Base-by-base conservation (phyloP, 2,888 invertebrate species). In the Esperia sulphurella region DNA sequence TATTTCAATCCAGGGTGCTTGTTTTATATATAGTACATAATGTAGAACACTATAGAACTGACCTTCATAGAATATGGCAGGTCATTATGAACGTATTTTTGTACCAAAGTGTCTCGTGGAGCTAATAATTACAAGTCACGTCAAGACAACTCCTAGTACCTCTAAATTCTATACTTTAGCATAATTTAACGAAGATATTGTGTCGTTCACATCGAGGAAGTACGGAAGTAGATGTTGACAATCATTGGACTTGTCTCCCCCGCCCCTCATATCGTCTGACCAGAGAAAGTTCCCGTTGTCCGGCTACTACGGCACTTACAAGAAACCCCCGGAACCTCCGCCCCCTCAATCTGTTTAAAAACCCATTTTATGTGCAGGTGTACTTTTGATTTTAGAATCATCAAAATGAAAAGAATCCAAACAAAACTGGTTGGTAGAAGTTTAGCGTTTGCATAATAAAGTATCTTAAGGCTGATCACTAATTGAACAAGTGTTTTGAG, bases 401-500 rank as follows among this genome's bases (percentile, higher is more conserved):
- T 31, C 31, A 31, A 8, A 31, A 31, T 31, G n/a, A n/a, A 35
- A 35, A 35, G 35, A n/a, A n/a, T n/a, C 9, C 35, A 31, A 31
- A 31, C 31, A 31, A 5, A 35, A 35, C 10, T n/a, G 35, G 3
- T 9, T 41, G 45, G 37, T 48, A 51, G 45, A 30, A 51, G 50
- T 40, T 58, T 49, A 57, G 48, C 63, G 71, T 73, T 75, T 75
- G 69, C 65, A 68, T 72, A 78, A 80, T 79, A 77, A 79, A 77
- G 69, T 76, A 78, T 76, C 73, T 77, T 75, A 70, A 78, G 71
- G 69, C 74, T 79, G 80, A 86, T 86, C 80, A 78, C 79, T 86
- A 86, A 88, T 84, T 85, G 87, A 86, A 83, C 87, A 86, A 89
- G 85, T 86, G 87, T 84, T 86, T 80, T 70, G 79, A 71, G 76